phyloP scores from a whole-genome alignment of 2,888 invertebrate species.

The Parascotia fuliginaria region DNA sequence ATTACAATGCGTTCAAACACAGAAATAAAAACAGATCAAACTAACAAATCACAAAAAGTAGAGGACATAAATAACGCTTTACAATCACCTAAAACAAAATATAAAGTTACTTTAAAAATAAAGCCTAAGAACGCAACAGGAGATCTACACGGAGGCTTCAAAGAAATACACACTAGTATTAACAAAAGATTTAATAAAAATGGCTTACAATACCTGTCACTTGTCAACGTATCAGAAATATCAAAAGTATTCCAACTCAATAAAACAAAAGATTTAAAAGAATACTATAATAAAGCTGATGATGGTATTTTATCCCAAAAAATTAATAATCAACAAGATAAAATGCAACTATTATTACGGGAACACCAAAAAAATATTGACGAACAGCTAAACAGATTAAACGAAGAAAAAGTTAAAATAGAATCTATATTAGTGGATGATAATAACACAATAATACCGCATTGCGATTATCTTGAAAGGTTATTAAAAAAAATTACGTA shows the following conservation, averaged over 20 bases:
- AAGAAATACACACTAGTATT: conserved; percentile 74
- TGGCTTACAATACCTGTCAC: conserved; percentile 64
- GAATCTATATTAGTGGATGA: conserved; percentile 34
- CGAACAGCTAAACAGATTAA: conserved; percentile 57
- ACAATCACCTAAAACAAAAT: conserved; percentile 48
- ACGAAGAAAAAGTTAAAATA: conserved; percentile 58
- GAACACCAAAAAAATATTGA: conserved; percentile 63
- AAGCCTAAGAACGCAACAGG: conserved; percentile 64
- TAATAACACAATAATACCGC: conserved; percentile 3
- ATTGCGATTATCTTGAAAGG: conserved; percentile 39
- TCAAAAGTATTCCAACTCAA: conserved; percentile 65
- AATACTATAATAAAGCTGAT: conserved; percentile 5
- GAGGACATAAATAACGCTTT: conserved; percentile 55
- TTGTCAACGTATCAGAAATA: conserved; percentile 73
- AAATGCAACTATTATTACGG: conserved; percentile 56
- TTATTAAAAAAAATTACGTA: no score
- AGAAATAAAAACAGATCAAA: conserved; percentile 4
- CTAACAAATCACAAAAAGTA: conserved; percentile 31
- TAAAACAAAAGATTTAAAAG: conserved; percentile 26
- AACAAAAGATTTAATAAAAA: conserved; percentile 73
- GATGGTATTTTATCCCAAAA: conserved; percentile 26
- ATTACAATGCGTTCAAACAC: neutral
- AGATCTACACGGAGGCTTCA: conserved; percentile 58
- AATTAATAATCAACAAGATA: conserved; percentile 49
- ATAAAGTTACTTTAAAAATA: conserved; percentile 72